Conservation (phyloP, 2,888 invertebrate genomes). For the Liposcelis brunnea region DNA sequence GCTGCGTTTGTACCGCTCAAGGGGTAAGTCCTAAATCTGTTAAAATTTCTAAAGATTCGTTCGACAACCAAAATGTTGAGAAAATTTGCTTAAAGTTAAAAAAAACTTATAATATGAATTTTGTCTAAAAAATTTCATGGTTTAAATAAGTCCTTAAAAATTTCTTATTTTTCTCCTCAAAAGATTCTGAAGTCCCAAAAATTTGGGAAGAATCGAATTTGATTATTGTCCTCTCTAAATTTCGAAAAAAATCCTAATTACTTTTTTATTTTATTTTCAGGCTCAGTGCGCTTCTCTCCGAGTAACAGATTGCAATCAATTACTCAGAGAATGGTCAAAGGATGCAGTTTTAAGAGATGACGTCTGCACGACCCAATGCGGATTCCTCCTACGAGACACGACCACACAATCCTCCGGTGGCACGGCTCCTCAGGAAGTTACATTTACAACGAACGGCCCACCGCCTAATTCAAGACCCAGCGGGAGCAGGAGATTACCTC, state of each 20-base stretch:
- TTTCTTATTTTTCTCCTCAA: too few species aligned
- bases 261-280: conserved; percentile 32
- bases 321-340: conserved; percentile 65
- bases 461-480: not conserved
- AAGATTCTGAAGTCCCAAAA: too few species aligned
- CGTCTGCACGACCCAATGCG: conserved; percentile 82
- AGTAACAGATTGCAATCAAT: conserved; percentile 70
- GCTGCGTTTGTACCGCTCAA: conserved; percentile 69
- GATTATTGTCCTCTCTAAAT: too few species aligned
- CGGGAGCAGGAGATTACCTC: too few species aligned
- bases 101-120: not conserved
- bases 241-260: too few species aligned
- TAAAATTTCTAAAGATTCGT: not conserved
- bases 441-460: conserved; percentile 1
- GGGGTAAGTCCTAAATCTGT: conserved; percentile 49
- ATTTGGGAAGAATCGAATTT: too few species aligned
- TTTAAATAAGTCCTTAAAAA: too few species aligned
- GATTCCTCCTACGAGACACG: conserved; percentile 36
- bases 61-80: not conserved
- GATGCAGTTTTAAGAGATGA: conserved; percentile 70
- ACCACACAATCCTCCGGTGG: conserved; percentile 16
- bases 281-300: conserved; percentile 76
- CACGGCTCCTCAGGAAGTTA: not conserved
- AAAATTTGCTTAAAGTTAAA: not conserved
- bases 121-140: not conserved